Evolutionary conservation across 2,888 invertebrate species (phyloP), one percentile per base, ranked within the genome.

Genomic region (Catocala fraxini): DNA sequence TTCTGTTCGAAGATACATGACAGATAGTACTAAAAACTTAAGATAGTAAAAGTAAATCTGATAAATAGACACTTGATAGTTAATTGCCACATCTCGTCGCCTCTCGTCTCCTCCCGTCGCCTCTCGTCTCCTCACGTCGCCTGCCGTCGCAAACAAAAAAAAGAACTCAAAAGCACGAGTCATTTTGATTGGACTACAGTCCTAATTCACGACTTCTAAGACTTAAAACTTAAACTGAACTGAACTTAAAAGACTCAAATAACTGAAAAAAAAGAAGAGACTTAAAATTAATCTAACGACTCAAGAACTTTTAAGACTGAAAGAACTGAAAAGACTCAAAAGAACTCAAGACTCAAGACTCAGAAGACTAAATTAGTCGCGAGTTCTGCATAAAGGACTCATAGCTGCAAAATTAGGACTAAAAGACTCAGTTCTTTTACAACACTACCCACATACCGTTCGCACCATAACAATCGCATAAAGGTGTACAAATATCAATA

Each of bases 281-380:
- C 51, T 51, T 41, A 41, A 33, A 43, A 48, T 43, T 15, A 59
- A 45, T 54, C 46, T 34, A 47, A 55, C 55, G 55, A 55, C 55
- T 47, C 55, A 55, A 55, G 47, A 55, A 46, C 42, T 41, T 47
- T 55, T 47, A 46, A n/a, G 55, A 55, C 46, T 55, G 47, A 55
- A 55, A 46, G 55, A 54, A 54, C 54, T 54, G 34, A 54, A 54
- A 54, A 43, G 55, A 55, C 55, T 55, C 39, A 46, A 55, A 54
- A 54, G 47, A 55, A 47, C 15, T 15, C 15, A 15, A 15, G 15
- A 15, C 46, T 55, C 46, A 46, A 55, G 47, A 46, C 55, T 55
- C 47, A 39, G 55, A 47, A 46, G 46, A 43, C 54, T 54, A 45
- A 49, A 45, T 55, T 35, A 51, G 35, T 51, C 51, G 51, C 12